A percentile compares a stretch with the other conserved stretches of the same genome.
Evolutionary conservation across 2,113 vertebrate genomes (phyloP).

Genomic region (Oreamnos americanus): DNA sequence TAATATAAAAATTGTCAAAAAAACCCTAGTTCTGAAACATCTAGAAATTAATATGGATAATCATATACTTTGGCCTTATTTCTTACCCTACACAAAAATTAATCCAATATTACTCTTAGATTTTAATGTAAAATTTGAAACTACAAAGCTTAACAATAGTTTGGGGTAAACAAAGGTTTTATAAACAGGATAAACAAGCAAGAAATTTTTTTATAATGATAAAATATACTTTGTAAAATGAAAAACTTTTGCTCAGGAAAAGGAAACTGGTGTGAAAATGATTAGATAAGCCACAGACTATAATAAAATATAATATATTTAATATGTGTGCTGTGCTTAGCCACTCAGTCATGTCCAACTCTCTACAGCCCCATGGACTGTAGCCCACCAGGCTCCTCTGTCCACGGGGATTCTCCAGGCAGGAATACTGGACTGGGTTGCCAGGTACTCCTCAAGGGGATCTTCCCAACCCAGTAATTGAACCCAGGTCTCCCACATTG

Average conservation of each 20-base stretch:
- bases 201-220: not conserved
- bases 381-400: not conserved
- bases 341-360: not conserved
- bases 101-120: not conserved
- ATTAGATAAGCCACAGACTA: not conserved
- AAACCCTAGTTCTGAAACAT: not conserved
- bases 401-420: not conserved
- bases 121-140: not conserved
- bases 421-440: not conserved
- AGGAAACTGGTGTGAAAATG: not conserved
- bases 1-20: not conserved
- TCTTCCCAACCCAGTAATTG: not conserved
- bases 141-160: not conserved
- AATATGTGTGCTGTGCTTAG: not conserved
- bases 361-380: not conserved
- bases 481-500: not conserved
- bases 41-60: not conserved
- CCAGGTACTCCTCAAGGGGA: not conserved
- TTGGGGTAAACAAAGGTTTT: not conserved
- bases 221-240: not conserved
- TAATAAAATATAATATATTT: not conserved
- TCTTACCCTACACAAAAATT: not conserved
- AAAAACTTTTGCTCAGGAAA: not conserved
- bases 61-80: not conserved
- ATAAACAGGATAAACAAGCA: not conserved